phyloP scores from a whole-genome alignment of 2,797 vertebrate species.

The Eulemur albifrons region DNA sequence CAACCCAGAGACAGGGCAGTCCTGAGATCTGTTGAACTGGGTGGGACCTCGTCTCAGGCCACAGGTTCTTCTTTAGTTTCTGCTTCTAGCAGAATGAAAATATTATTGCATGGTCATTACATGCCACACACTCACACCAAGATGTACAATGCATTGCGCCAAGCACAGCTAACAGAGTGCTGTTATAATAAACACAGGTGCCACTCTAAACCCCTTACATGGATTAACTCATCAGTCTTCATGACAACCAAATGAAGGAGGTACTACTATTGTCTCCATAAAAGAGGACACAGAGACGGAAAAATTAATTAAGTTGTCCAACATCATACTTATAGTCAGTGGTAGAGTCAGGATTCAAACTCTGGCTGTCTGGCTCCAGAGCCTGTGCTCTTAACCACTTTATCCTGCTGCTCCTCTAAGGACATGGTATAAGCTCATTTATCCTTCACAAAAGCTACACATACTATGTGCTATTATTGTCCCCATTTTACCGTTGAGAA shows the following conservation, averaged over 20 bases:
- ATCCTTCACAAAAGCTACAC: neutral
- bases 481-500: neutral
- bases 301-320: neutral
- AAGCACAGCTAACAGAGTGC: neutral
- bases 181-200: neutral
- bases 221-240: neutral
- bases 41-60: neutral
- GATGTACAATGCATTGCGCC: neutral
- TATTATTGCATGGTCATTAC: neutral
- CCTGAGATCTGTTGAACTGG: neutral
- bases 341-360: neutral
- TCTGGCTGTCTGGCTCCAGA: neutral
- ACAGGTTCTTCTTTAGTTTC: neutral
- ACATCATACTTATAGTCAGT: neutral
- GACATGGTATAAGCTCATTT: neutral
- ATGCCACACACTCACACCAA: neutral
- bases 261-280: neutral
- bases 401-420: neutral
- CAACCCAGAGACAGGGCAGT: neutral
- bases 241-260: neutral
- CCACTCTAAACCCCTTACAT: neutral
- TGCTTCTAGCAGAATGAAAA: neutral
- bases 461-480: neutral
- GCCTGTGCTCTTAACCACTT: neutral
- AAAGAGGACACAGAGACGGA: neutral